Conservation (phyloP, 1,140 invertebrate species). For the Neomicropteryx cornuta region DNA sequence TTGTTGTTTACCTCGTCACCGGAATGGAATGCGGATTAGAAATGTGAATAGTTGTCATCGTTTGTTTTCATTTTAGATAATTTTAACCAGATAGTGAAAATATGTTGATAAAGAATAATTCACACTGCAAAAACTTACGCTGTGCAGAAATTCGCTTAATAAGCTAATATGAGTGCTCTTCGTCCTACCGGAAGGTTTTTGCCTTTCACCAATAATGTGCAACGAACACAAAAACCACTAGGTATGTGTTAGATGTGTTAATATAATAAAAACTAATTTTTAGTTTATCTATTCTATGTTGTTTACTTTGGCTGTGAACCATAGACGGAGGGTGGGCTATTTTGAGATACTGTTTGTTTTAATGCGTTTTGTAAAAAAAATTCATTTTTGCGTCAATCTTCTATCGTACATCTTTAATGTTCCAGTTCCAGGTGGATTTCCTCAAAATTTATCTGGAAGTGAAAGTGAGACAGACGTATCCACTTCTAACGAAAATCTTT, state of each 20-base stretch:
- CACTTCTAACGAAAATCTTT: conserved; percentile 82
- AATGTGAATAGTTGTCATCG: too few relatives aligned
- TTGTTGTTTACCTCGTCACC: too few relatives aligned
- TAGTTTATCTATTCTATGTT: not conserved
- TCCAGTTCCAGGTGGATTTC: conserved; percentile 44
- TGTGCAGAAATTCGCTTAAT: too few relatives aligned
- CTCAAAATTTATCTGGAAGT: conserved; percentile 69
- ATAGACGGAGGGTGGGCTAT: not conserved
- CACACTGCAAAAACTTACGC: too few relatives aligned
- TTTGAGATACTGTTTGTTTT: not conserved
- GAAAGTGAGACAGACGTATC: conserved; percentile 86
- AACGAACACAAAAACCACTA: conserved; percentile 34
- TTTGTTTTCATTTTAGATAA: too few relatives aligned
- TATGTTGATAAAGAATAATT: too few relatives aligned
- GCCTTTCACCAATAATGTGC: conserved; percentile 36
- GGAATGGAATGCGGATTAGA: too few relatives aligned
- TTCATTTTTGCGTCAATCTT: not conserved
- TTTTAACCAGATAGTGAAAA: too few relatives aligned
- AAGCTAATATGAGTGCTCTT: conserved; percentile 34
- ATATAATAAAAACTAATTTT: too few relatives aligned
- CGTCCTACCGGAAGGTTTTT: conserved; percentile 35
- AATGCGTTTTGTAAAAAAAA: not conserved
- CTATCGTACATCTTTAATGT: conserved; percentile 3
- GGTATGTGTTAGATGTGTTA: conserved; percentile 21
- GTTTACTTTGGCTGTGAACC: not conserved